Percentiles rank a stretch among this genome's conserved stretches.
Conservation (phyloP, 1,140 invertebrate species). For the Tetranychus urticae region DNA sequence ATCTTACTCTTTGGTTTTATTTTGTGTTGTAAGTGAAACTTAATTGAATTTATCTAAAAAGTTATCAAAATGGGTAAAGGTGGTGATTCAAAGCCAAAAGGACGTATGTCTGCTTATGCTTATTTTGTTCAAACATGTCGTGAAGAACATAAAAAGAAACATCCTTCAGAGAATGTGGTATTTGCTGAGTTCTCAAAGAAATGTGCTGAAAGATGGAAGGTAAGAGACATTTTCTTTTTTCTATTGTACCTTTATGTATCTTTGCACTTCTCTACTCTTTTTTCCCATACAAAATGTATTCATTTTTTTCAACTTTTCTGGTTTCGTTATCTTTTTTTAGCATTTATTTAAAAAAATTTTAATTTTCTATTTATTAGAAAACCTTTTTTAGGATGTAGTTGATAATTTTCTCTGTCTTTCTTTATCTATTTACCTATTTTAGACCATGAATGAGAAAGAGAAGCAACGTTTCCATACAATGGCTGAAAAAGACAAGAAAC, state of each 20-base stretch:
- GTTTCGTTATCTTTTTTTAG: background rate
- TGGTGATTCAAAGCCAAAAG: conserved; percentile 51
- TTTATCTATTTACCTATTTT: conserved; percentile 17
- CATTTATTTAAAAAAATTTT: background rate
- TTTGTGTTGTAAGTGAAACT: too few relatives aligned
- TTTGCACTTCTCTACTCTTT: background rate
- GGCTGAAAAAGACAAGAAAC: conserved; percentile 88
- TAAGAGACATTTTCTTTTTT: conserved; percentile 22
- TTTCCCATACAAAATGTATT: background rate
- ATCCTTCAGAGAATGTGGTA: conserved; percentile 91
- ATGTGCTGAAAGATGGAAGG: conserved; percentile 98
- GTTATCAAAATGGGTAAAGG: background rate
- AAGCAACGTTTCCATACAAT: conserved; percentile 96
- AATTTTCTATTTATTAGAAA: too few relatives aligned
- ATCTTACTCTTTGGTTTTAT: too few relatives aligned
- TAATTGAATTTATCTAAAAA: too few relatives aligned
- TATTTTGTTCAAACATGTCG: conserved; percentile 98
- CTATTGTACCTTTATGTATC: too few relatives aligned
- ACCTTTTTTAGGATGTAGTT: too few relatives aligned
- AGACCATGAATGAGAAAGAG: conserved; percentile 97
- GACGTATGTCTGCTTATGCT: conserved; percentile 94
- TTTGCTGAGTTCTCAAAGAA: conserved; percentile 99
- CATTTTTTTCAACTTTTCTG: background rate
- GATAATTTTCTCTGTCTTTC: too few relatives aligned
- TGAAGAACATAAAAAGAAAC: conserved; percentile 96